Percentiles rank a stretch among this genome's conserved stretches.
phyloP scores from a whole-genome alignment of 2,888 invertebrate species.

The Zeuzera pyrina region DNA sequence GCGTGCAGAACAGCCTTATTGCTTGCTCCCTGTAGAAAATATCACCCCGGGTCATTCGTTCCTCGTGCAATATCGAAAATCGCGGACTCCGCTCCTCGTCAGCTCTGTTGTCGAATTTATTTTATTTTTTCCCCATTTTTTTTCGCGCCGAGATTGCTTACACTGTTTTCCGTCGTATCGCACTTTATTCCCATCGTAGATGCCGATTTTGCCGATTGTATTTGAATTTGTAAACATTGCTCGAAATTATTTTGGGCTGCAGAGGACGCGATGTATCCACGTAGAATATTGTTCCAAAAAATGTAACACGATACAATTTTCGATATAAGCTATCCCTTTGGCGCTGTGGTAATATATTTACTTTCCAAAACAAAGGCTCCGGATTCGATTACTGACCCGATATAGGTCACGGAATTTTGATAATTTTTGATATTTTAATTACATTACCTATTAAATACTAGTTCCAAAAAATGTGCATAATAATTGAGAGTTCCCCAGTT shows the following conservation, averaged over 20 bases:
- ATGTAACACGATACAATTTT: too few species aligned
- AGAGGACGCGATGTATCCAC: too few species aligned
- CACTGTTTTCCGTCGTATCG: constrained; percentile 4
- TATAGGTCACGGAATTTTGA: too few species aligned
- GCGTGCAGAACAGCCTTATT: constrained; percentile 7
- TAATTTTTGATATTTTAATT: too few species aligned
- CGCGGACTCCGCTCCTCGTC: constrained; percentile 9
- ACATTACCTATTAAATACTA: too few species aligned
- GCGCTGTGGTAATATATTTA: too few species aligned
- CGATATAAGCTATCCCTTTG: too few species aligned
- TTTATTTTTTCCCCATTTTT: constrained; percentile 9
- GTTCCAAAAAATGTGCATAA: too few species aligned
- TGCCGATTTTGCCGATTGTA: constrained; percentile 4
- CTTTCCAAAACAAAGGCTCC: too few species aligned
- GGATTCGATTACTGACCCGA: too few species aligned
- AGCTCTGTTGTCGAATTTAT: constrained; percentile 10
- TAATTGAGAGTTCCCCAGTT: too few species aligned
- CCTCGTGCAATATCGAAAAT: constrained; percentile 13
- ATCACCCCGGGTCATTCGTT: constrained; percentile 14
- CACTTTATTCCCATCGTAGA: constrained; percentile 2
- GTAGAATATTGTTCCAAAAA: too few species aligned
- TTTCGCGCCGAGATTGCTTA: constrained; percentile 6
- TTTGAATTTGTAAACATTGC: constrained; percentile 8
- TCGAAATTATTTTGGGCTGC: constrained; percentile 5
- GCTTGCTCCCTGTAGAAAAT: constrained; percentile 7